Evolutionary conservation across 2,113 vertebrate species (phyloP), one percentile per base, ranked within the genome.

Genomic region (Elaphurus davidianus): DNA sequence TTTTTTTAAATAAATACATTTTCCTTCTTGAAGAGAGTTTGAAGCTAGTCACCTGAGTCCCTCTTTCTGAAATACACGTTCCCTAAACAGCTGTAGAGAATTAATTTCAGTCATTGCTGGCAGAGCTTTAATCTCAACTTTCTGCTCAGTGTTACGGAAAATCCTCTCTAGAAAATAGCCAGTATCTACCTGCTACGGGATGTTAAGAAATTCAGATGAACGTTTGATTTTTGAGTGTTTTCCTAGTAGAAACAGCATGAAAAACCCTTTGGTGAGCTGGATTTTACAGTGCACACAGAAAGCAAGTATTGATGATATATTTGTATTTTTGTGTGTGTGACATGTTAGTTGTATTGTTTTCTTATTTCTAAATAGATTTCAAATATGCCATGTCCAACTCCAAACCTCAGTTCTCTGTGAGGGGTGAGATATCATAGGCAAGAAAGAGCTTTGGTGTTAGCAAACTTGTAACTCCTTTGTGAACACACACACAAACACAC

Each of bases 21-120:
- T 97, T 91, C 2, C 10, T 82, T 82, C 60, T 71, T 71, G 82
- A 79, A 93, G 87, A 78, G 85, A 94, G 67, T 86, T 98, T 96
- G 97, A 97, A 98, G 96, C 92, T 97, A 97, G 98, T 98, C 96
- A 95, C 96, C 96, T 64, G 97, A 98, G 97, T 96, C 4, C 94
- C 96, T 98, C 94, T 98, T 98, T 90, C 94, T n/a, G 59, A 97
- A 96, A 96, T 96, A 97, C 84, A 98, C 64, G 78, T 97, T 98
- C 94, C 96, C 91, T 98, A 97, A 96, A 98, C 98, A 98, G 93
- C 96, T 98, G 97, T 98, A 98, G 98, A 98, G 98, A 99, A 98
- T 99, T 98, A 98, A 98, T 98, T 98, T 98, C 92, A 96, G 97
- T 95, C 85, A 97, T 92, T 71, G 90, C 96, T 95, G 91, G 86